Percentiles rank a stretch among this genome's conserved stretches.
phyloP scores from a whole-genome alignment of 2,888 invertebrate species.

The Labia minor region DNA sequence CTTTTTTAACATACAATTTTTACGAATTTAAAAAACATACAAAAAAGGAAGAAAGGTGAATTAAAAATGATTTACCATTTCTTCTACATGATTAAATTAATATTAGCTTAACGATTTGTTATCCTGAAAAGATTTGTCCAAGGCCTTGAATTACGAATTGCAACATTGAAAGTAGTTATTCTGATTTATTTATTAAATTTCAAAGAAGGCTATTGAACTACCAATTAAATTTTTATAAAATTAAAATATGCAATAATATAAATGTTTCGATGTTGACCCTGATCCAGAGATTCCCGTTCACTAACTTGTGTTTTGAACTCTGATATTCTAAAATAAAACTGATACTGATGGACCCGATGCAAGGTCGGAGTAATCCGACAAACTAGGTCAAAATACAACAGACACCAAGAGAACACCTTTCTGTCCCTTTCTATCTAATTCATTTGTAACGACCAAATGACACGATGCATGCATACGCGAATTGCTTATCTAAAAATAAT shows the following conservation, averaged over 20 bases:
- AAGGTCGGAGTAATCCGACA: neutral
- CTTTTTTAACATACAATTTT: too few relatives aligned
- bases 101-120: too few relatives aligned
- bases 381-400: neutral
- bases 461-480: slow-evolving; percentile 8
- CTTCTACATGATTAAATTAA: too few relatives aligned
- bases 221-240: neutral
- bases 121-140: too few relatives aligned
- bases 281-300: neutral
- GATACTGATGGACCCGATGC: neutral
- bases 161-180: neutral
- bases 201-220: neutral
- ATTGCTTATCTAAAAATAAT: neutral
- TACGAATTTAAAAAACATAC: too few relatives aligned
- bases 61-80: too few relatives aligned
- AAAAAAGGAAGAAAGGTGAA: too few relatives aligned
- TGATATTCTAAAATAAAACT: slow-evolving; percentile 13
- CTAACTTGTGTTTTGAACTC: neutral
- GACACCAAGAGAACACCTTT: neutral
- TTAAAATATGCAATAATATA: slow-evolving; percentile 1
- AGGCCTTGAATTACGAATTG: neutral
- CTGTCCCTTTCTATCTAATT: slow-evolving; percentile 8
- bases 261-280: neutral
- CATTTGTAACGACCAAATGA: slow-evolving; percentile 1
- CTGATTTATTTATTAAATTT: too few relatives aligned